Evolutionary conservation across 2,113 vertebrate species (phyloP), one percentile per base, ranked within the genome.

Genomic region (Anarrhichthys ocellatus): DNA sequence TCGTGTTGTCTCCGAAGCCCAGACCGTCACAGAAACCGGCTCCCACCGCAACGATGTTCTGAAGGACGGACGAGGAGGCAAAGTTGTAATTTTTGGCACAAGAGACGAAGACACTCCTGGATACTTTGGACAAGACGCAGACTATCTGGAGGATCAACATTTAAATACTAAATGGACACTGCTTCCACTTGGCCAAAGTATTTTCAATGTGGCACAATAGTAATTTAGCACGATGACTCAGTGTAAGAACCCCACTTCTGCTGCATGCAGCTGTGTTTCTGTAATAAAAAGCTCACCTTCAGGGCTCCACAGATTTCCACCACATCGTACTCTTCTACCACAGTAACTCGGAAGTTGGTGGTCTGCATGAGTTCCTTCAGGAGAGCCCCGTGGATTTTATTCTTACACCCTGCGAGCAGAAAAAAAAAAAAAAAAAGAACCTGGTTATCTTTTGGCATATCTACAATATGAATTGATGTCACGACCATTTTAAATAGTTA

Each of bases 361-460:
- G 98, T 98, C 93, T 99, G 97, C 96, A 99, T 97, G 81, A 99
- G 94, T 14, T 98, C 97, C 92, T 99, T 99, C 86, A 99, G 94
- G 14, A 93, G 92, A 74, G 94, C 94, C 54, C 97, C 97, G 0
- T 97, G 94, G 73, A 93, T 93, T 32, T 42, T 74, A 82, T 97
- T 96, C 93, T 95, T 98, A 92, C 96, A 97, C 62, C 97, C 98
- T 99, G 84, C 27, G 76, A 75, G 70, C 58, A 70, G 22, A 62
- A 50, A 68, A 56, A 63, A 72, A 70, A 63, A 72, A 70, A 40
- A 64, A 73, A 67, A 40, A 59, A 27, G 5, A 54, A 62, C 1
- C 17, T 2, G 24, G 6, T 61, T n/a, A 64, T 18, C 0, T 40
- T 54, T 52, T 1, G 0, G 11, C 5, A 15, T 52, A 8, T 61